Conservation (phyloP, 2,113 vertebrate genomes). For the Andinoacara biseriatus region DNA sequence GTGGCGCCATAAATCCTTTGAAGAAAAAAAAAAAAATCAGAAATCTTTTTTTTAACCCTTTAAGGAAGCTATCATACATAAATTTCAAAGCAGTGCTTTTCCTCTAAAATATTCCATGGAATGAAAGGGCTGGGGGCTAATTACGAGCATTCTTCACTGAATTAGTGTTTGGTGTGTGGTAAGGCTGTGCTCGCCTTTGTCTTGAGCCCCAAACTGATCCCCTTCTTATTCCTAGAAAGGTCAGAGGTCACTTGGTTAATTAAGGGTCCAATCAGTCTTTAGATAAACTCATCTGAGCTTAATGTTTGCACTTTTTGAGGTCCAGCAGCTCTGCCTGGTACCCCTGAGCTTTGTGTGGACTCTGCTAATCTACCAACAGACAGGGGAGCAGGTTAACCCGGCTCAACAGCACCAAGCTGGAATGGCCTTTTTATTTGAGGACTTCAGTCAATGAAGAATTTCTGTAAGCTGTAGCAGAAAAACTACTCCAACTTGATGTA, state of each 20-base stretch:
- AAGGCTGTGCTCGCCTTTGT: constrained; percentile 87
- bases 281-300: constrained; percentile 93
- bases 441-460: constrained; percentile 91
- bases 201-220: constrained; percentile 93
- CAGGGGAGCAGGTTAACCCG: constrained; percentile 85
- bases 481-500: constrained; percentile 85
- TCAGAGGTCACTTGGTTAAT: constrained; percentile 94
- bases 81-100: constrained; percentile 85
- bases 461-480: constrained; percentile 86
- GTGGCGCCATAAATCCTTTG: constrained; percentile 45
- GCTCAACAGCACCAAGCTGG: constrained; percentile 85
- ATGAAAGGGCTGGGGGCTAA: constrained; percentile 90
- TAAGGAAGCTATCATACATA: constrained; percentile 88
- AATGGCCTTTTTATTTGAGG: constrained; percentile 87
- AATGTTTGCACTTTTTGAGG: constrained; percentile 88
- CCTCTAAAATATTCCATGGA: constrained; percentile 87
- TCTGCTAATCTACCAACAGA: constrained; percentile 90
- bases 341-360: constrained; percentile 86
- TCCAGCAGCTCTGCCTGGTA: constrained; percentile 92
- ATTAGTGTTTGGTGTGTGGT: constrained; percentile 94
- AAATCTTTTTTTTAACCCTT: constrained; percentile 78
- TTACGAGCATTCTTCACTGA: constrained; percentile 96
- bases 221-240: constrained; percentile 92
- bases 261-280: constrained; percentile 89
- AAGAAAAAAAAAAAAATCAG: constrained; percentile 41